Base-by-base conservation (phyloP, 2,888 invertebrate genomes). In the Lomographa bimaculata region DNA sequence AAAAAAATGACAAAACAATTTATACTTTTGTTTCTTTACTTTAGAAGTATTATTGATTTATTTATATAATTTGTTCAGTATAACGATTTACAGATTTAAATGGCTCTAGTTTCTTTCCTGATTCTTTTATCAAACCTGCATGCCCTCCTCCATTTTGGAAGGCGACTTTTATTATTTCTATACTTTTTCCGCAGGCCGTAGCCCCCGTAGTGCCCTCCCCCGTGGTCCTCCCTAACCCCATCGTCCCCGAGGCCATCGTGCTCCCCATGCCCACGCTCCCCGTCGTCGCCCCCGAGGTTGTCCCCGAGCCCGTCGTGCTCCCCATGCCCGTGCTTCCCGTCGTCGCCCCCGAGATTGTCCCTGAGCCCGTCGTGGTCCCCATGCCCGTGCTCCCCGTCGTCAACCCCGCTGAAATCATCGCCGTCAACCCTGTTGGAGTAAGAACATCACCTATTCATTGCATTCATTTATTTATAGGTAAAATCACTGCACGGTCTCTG, bases 211-310 rank as follows among this genome's bases (percentile, higher is more conserved):
- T 25, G 9, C 28, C 48, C 18, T 38, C 30, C 4, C 47, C 45
- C 25, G 56, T 42, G 10, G 46, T 54, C 6, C 24, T 34, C n/a
- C 38, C 38, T 8, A 9, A 7, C 5, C 38, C 38, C 7, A 17
- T 32, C 4, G 6, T 12, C 21, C 25, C 50, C 20, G 30, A 38
- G 9, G 42, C 6, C 50, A 14, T 48, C 32, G 50, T 28, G 32
- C 49, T 49, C 33, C 56, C 63, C 21, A 44, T 54, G 2, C 56
- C 64, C 43, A 42, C 58, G 7, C 25, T 29, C 25, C 52, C 57
- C 14, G 59, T 56, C n/a, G 37, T 45, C 29, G 49, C 47, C 20
- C 23, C 36, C 25, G 49, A 51, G 32, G 27, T 43, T 27, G 27
- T 43, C 28, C 52, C 58, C 23, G 21, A 38, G 4, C 57, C 62